phyloP scores from a whole-genome alignment of 2,113 vertebrate genomes.

The Gallinago paraguaiae region DNA sequence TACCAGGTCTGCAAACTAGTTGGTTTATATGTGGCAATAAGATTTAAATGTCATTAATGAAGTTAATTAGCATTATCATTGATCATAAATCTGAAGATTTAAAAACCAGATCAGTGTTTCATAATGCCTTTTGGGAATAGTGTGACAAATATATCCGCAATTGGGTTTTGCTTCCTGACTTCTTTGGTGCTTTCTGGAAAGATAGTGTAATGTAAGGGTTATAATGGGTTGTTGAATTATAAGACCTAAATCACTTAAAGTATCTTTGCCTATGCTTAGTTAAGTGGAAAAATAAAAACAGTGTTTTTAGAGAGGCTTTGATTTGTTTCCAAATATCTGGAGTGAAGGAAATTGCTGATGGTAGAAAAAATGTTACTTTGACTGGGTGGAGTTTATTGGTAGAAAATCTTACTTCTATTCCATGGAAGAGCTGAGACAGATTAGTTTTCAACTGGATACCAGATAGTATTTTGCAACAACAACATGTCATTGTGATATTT shows the following conservation, averaged over 20 bases:
- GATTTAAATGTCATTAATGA: neutral
- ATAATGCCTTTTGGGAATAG: neutral
- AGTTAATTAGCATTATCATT: neutral
- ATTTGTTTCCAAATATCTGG: neutral
- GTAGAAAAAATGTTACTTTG: neutral
- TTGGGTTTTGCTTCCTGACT: neutral
- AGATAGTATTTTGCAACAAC: neutral
- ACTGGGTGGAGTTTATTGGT: neutral
- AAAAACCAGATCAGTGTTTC: neutral
- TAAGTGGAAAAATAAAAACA: neutral
- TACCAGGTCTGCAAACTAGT: neutral
- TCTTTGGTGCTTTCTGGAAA: neutral
- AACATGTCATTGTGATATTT: neutral
- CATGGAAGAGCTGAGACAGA: neutral
- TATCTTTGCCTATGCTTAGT: neutral
- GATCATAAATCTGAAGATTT: neutral
- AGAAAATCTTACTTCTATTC: neutral
- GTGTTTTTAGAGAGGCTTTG: neutral
- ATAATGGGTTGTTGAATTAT: neutral
- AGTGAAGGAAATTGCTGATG: neutral
- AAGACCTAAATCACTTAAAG: neutral
- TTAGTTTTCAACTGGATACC: neutral
- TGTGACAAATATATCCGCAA: neutral
- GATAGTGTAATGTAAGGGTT: neutral
- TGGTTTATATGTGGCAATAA: neutral